phyloP scores from a whole-genome alignment of 2,888 invertebrate species.

The Lissonota sp. region DNA sequence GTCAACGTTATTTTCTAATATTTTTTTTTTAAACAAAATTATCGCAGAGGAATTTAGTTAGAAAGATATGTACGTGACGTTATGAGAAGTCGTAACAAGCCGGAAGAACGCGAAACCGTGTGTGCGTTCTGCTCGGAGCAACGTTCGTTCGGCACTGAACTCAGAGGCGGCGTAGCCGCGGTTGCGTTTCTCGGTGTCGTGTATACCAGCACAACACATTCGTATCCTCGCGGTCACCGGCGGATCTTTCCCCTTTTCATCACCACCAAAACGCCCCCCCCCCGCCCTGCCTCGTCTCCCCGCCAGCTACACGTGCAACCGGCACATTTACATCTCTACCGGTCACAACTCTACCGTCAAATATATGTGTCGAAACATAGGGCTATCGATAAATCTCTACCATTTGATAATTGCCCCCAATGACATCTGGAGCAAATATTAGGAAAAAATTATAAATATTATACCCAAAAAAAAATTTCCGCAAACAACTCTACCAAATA shows the following conservation, averaged over 20 bases:
- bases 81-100: not conserved
- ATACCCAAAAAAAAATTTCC: too few relatives aligned
- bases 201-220: slow-evolving; percentile 30
- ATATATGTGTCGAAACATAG: too few relatives aligned
- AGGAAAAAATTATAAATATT: too few relatives aligned
- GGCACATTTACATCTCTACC: not conserved
- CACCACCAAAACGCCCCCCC: not conserved
- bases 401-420: too few relatives aligned
- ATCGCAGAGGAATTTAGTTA: too few relatives aligned
- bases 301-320: not conserved
- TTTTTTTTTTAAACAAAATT: too few relatives aligned
- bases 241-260: not conserved
- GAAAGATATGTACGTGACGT: too few relatives aligned
- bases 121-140: slow-evolving; percentile 50
- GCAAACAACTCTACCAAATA: too few relatives aligned
- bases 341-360: too few relatives aligned
- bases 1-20: not conserved
- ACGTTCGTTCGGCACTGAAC: slow-evolving; percentile 57
- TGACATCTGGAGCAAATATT: too few relatives aligned
- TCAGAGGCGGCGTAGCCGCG: slow-evolving; percentile 17
- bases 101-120: slow-evolving; percentile 39
- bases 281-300: not conserved
- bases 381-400: too few relatives aligned
- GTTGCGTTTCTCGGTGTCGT: slow-evolving; percentile 47
- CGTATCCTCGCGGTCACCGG: slow-evolving; percentile 45